Conservation (phyloP, 2,113 vertebrate genomes). For the Coturnix japonica region DNA sequence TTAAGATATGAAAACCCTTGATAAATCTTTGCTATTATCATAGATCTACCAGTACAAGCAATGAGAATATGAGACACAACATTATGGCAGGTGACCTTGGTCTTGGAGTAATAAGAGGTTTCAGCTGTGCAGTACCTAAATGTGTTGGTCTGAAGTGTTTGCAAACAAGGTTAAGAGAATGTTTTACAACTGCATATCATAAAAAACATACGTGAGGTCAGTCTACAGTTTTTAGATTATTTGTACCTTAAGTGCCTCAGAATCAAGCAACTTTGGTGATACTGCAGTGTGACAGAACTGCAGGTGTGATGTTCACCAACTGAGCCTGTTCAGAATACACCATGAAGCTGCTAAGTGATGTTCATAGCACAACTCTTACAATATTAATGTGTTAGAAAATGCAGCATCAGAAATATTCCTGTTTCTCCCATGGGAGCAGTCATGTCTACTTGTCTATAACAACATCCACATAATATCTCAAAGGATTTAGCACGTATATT, state of each 20-base stretch:
- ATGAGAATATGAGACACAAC: background rate
- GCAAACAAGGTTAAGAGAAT: background rate
- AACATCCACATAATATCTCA: background rate
- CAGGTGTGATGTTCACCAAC: background rate
- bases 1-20: slow-evolving; percentile 11
- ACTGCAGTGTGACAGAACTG: background rate
- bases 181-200: background rate
- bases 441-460: background rate
- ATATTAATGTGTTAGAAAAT: background rate
- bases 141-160: background rate
- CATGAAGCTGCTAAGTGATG: background rate
- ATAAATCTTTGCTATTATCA: slow-evolving; percentile 21
- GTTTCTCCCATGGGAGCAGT: background rate
- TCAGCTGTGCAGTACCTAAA: background rate
- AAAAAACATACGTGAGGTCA: background rate
- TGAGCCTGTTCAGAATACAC: background rate
- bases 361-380: background rate
- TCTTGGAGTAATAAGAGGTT: background rate
- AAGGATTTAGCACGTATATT: background rate
- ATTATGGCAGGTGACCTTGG: background rate
- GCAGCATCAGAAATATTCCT: background rate
- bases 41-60: background rate
- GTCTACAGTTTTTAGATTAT: background rate
- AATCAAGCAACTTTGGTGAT: background rate
- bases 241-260: background rate